Conservation (phyloP, 2,888 invertebrate genomes). For the Acanthopleura granulata region DNA sequence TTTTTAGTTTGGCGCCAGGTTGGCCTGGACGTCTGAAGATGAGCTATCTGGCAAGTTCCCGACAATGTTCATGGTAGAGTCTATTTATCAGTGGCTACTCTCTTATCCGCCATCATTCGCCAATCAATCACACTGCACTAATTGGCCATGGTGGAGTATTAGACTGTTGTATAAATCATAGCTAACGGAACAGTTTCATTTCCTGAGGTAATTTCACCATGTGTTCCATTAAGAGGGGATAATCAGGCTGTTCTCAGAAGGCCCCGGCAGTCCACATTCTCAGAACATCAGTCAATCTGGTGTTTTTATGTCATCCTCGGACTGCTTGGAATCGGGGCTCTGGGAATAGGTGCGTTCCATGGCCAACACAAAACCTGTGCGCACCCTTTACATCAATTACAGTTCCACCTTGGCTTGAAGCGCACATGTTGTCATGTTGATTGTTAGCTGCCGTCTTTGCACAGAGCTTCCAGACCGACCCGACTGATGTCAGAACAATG, state of each 20-base stretch:
- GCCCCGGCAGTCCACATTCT: neutral
- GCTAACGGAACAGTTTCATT: conserved; percentile 1
- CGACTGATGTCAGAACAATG: too few relatives aligned
- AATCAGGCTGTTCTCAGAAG: neutral
- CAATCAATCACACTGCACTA: neutral
- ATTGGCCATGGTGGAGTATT: neutral
- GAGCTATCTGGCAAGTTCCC: too few relatives aligned
- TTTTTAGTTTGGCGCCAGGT: too few relatives aligned
- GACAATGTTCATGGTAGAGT: neutral
- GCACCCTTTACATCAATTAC: too few relatives aligned
- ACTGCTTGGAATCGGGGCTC: too few relatives aligned
- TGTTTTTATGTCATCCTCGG: neutral
- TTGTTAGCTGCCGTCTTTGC: too few relatives aligned
- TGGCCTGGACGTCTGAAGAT: too few relatives aligned
- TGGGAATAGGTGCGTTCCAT: too few relatives aligned
- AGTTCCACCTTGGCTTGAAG: too few relatives aligned
- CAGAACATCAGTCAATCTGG: neutral
- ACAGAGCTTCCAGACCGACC: too few relatives aligned
- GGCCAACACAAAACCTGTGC: too few relatives aligned
- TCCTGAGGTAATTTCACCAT: neutral
- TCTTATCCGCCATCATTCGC: neutral
- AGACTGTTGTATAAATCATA: conserved; percentile 12
- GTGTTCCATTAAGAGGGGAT: neutral
- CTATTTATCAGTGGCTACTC: neutral
- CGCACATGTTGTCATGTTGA: too few relatives aligned